Percentiles rank a stretch among this genome's conserved stretches.
Evolutionary conservation across 2,113 vertebrate genomes (phyloP).

Genomic region (Misgurnus mizolepis): DNA sequence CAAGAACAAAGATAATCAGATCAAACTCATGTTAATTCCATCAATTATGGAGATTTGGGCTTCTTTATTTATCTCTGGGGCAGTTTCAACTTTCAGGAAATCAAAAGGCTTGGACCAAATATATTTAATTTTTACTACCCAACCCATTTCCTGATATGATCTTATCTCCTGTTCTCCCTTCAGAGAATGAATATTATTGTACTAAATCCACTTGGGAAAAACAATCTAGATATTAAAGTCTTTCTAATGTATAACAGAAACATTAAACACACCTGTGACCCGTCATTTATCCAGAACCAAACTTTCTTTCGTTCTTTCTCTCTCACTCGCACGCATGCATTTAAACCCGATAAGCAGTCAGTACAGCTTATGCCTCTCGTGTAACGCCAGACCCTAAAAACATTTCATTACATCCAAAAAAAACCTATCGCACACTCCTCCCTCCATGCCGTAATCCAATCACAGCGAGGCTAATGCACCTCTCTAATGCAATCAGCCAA

Average conservation of each 20-base stretch:
- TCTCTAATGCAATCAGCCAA: conserved; percentile 85
- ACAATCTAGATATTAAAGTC: conserved; percentile 45
- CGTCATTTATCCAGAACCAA: background rate
- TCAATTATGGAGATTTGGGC: conserved; percentile 62
- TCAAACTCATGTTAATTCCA: conserved; percentile 67
- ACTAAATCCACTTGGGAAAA: conserved; percentile 45
- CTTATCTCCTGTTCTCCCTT: conserved; percentile 64
- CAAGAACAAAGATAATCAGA: conserved; percentile 65
- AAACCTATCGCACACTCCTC: conserved; percentile 61
- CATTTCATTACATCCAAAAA: conserved; percentile 83
- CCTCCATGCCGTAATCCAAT: conserved; percentile 81
- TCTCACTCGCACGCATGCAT: conserved; percentile 66
- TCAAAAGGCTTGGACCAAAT: conserved; percentile 68
- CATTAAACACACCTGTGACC: conserved; percentile 26
- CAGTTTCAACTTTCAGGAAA: conserved; percentile 70
- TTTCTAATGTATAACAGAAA: conserved; percentile 45
- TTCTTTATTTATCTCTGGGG: conserved; percentile 58
- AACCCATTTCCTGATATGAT: conserved; percentile 65
- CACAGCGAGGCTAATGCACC: conserved; percentile 82
- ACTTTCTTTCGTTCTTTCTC: conserved; percentile 55
- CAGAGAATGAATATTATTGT: conserved; percentile 24
- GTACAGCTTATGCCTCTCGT: conserved; percentile 62
- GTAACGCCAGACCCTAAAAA: conserved; percentile 83
- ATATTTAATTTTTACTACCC: conserved; percentile 63
- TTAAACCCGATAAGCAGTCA: conserved; percentile 86